These are phyloP conservation scores for Nomada lathburiana DNA, from an alignment of 2,888 invertebrate species.

Conservation along the genomic window DNA sequence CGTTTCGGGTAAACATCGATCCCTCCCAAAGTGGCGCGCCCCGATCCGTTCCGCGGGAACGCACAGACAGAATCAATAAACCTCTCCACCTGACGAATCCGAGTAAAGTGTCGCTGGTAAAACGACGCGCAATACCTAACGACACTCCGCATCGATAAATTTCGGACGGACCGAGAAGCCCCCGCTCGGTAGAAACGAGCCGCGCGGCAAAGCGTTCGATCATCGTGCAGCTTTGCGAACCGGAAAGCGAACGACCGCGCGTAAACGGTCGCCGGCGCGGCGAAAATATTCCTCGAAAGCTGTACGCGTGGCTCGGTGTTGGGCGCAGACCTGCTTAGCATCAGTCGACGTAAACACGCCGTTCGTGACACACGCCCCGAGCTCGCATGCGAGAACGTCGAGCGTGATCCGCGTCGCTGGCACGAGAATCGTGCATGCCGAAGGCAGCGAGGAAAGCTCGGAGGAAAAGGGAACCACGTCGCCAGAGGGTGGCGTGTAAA, in stretches of 20 bases:
- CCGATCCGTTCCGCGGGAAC: neutral
- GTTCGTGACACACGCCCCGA: neutral
- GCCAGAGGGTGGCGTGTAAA: conserved; percentile 38
- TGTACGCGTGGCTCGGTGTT: neutral
- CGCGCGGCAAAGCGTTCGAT: neutral
- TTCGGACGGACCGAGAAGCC: no score
- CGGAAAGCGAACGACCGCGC: no score
- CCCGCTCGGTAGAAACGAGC: neutral
- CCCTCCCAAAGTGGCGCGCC: conserved; percentile 1
- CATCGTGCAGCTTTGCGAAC: neutral
- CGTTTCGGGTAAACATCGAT: conserved; percentile 12
- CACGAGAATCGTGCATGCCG: no score
- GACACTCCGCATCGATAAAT: neutral
- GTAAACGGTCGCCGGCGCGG: no score
- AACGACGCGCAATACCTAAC: neutral
- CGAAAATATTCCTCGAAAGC: neutral
- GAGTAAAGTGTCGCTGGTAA: conserved; percentile 12
- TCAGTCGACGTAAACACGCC: neutral
- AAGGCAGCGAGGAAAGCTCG: neutral
- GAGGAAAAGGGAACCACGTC: conserved; percentile 2
- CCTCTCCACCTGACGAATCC: conserved; percentile 38
- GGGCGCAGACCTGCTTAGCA: neutral
- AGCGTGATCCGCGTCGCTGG: neutral
- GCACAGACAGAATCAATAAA: conserved; percentile 16
- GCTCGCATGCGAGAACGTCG: no score